phyloP scores from a whole-genome alignment of 2,797 vertebrate species.

The Columba guinea region DNA sequence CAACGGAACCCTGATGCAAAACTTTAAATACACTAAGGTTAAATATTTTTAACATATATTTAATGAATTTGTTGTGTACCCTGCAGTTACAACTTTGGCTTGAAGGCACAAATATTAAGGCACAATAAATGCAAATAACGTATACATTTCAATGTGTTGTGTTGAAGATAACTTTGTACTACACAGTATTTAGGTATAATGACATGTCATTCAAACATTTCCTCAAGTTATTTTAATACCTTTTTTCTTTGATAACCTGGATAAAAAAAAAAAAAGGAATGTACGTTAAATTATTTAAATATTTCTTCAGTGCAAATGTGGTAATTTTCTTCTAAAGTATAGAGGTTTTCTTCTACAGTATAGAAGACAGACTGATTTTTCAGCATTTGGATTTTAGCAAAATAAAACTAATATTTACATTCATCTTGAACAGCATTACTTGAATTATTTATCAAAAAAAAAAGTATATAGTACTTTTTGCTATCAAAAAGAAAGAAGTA shows the following conservation, averaged over 20 bases:
- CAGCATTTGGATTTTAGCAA: constrained; percentile 43
- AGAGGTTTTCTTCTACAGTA: constrained; percentile 26
- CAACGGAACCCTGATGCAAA: constrained; percentile 54
- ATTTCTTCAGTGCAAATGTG: constrained; percentile 41
- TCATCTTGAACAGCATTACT: constrained; percentile 4
- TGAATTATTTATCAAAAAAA: background rate
- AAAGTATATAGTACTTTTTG: background rate
- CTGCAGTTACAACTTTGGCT: constrained; percentile 69
- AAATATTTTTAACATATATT: constrained; percentile 4
- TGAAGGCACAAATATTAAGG: constrained; percentile 75
- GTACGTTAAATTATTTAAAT: constrained; percentile 62
- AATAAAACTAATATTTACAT: constrained; percentile 44
- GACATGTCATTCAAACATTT: constrained; percentile 60
- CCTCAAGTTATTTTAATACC: constrained; percentile 66
- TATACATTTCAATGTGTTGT: constrained; percentile 67
- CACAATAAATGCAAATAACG: constrained; percentile 73
- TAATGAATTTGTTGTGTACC: constrained; percentile 48
- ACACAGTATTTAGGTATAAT: constrained; percentile 46
- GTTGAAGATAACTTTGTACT: constrained; percentile 60
- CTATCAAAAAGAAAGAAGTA: background rate
- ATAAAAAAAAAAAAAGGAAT: constrained; percentile 58
- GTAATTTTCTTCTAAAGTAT: background rate
- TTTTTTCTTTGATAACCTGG: constrained; percentile 61
- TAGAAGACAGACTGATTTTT: constrained; percentile 24
- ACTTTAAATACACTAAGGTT: constrained; percentile 37